Base-by-base conservation (phyloP, 2,888 invertebrate genomes). In the Steinernema hermaphroditum region DNA sequence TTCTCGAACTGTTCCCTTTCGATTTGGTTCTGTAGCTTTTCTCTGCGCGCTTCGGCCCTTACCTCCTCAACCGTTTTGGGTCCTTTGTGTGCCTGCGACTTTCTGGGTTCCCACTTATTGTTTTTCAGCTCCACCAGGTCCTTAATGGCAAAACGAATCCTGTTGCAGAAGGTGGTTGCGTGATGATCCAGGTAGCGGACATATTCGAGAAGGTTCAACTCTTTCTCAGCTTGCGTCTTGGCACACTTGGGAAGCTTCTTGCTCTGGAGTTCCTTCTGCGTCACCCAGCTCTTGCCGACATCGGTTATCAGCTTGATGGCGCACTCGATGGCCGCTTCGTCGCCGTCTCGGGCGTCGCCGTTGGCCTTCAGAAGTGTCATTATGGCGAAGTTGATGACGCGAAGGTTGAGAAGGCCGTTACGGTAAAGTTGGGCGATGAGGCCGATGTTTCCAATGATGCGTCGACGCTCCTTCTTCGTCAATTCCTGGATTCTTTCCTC, bases 401-500 rank as follows among this genome's bases (percentile, higher is more conserved):
- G 6, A 2, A 46, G n/a, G 19, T 19, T 46, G 46, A 19, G n/a
- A 46, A 46, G 46, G 46, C 46, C n/a, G 46, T 9, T 46, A n/a
- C 46, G 46, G 46, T 46, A 46, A 2, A 46, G 46, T n/a, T 46
- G 46, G 46, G 46, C 46, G 46, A 46, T 46, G 46, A 46, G 46
- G 46, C 46, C 46, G 19, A 46, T 46, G 46, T 72, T 75, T 22
- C 75, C 75, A 19, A 68, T 19, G 62, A 71, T 32, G 14, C 50
- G 16, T 1, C 75, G 57, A 4, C 69, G 72, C 69, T 75, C 74
- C 46, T 46, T 46, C 16, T 2, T 16, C 19, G 16, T 16, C n/a
- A 46, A 4, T n/a, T 46, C 46, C 46, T 16, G 6, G 19, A 46
- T 46, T 2, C 46, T 6, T n/a, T 46, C 46, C 19, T 46, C n/a